A percentile compares a stretch with the other conserved stretches of the same genome.
Evolutionary conservation across 2,797 vertebrate genomes (phyloP).

Genomic region (Peromyscus melanophrys): DNA sequence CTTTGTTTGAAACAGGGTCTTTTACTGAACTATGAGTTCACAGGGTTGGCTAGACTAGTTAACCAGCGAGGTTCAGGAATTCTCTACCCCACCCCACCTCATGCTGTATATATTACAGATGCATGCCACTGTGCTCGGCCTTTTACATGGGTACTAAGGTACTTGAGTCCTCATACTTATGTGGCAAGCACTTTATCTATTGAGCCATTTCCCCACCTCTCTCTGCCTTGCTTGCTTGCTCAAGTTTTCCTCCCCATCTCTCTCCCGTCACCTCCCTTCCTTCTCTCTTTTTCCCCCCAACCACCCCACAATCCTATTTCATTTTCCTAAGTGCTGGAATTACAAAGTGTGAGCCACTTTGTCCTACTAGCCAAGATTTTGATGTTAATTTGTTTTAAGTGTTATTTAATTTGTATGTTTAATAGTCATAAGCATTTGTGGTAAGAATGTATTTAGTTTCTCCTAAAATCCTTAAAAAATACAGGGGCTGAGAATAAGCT

Average conservation of each 20-base stretch:
- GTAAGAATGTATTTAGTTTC: conserved; percentile 64
- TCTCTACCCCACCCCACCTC: neutral
- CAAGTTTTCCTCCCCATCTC: neutral
- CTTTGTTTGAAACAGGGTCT: neutral
- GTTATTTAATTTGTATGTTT: conserved; percentile 58
- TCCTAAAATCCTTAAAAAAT: neutral
- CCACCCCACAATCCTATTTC: neutral
- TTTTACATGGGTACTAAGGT: neutral
- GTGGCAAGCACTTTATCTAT: neutral
- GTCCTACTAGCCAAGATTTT: neutral
- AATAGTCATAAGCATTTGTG: conserved; percentile 11
- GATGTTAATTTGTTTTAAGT: conserved; percentile 71
- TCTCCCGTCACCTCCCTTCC: too few relatives aligned
- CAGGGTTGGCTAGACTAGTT: neutral
- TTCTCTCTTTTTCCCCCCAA: conserved; percentile 21
- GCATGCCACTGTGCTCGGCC: neutral
- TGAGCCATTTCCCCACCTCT: neutral
- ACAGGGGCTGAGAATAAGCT: neutral
- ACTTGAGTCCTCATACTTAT: neutral
- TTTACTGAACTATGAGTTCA: neutral
- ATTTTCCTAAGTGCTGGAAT: neutral
- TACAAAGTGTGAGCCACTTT: conserved; percentile 2
- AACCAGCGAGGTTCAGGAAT: neutral
- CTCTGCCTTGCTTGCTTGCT: neutral
- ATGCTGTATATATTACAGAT: neutral